A percentile compares a stretch with the other conserved stretches of the same genome.
phyloP scores from a whole-genome alignment of 1,140 invertebrate genomes.

The Caenorhabditis latens region DNA sequence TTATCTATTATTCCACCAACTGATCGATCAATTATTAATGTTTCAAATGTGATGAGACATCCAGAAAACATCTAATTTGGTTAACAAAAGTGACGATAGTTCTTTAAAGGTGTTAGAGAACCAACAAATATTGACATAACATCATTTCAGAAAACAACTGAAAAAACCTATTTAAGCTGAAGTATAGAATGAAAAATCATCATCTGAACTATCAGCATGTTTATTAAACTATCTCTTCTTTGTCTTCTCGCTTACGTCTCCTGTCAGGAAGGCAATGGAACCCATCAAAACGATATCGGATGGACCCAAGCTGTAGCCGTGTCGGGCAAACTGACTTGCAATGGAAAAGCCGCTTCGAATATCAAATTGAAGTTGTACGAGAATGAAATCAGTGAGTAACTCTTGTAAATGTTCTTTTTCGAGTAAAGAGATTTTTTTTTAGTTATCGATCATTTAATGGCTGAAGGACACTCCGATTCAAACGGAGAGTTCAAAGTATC shows the following conservation, averaged over 20 bases:
- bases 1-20: too few relatives aligned
- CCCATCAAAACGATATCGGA: slow-evolving; percentile 31
- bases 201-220: background rate
- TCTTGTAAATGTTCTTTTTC: too few relatives aligned
- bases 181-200: background rate
- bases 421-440: background rate
- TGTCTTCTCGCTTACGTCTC: background rate
- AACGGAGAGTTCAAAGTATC: slow-evolving; percentile 47
- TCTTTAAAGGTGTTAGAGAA: too few relatives aligned
- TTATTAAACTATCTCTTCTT: background rate
- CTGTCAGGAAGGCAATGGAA: background rate
- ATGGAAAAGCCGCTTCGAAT: slow-evolving; percentile 47
- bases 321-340: slow-evolving; percentile 51
- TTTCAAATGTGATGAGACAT: slow-evolving; percentile 8
- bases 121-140: slow-evolving; percentile 9
- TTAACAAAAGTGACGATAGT: slow-evolving; percentile 6
- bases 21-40: background rate
- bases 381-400: slow-evolving; percentile 29
- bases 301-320: slow-evolving; percentile 50
- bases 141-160: background rate
- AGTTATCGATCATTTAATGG: slow-evolving; percentile 49
- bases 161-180: slow-evolving; percentile 3
- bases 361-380: slow-evolving; percentile 40
- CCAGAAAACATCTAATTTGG: background rate
- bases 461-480: slow-evolving; percentile 5